Base-by-base conservation (phyloP, 2,113 vertebrate genomes). In the Lophotis ruficrista region DNA sequence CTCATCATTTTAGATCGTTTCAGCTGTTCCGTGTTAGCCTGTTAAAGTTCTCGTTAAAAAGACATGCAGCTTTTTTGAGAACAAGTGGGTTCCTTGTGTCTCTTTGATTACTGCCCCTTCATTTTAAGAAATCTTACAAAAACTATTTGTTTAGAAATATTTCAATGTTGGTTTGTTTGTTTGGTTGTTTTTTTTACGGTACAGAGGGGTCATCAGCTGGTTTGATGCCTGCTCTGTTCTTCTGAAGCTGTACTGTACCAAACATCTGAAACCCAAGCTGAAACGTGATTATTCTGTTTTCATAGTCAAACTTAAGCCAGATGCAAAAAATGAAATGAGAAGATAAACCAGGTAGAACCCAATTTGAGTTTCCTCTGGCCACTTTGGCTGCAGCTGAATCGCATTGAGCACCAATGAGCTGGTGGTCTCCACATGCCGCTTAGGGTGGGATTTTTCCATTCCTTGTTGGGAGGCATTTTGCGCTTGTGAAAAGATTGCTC, bases 101-200 rank as follows among this genome's bases (percentile, higher is more conserved):
- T 76, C 78, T 94, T 85, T 81, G 83, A 41, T 90, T 81, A 11
- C 62, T 53, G 60, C 45, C 79, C 77, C 48, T 83, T 68, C 12
- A 4, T 83, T 70, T 70, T 18, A 66, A 90, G 37, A 92, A 69
- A 25, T 66, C 10, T 30, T 38, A 31, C 14, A 16, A 33, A 72
- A 68, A 57, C 30, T 4, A 28, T 45, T 53, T 69, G 21, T 47
- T 80, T 86, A 83, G 62, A 80, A 93, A 60, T 60, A 76, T 54
- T 77, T 47, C 28, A 31, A 0, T 71, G 9, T 43, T 43, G 5
- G 5, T 50, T 50, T 50, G 20, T 48, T 48, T 51, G 38, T 37
- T 72, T 7, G 9, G 47, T 38, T 47, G 43, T n/a, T 51, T 71
- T 64, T 14, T 66, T 60, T 14, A 8, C 41, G 24, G 2, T 18